Evolutionary conservation across 2,888 invertebrate genomes (phyloP).

Genomic region (Dioctria rufipes): DNA sequence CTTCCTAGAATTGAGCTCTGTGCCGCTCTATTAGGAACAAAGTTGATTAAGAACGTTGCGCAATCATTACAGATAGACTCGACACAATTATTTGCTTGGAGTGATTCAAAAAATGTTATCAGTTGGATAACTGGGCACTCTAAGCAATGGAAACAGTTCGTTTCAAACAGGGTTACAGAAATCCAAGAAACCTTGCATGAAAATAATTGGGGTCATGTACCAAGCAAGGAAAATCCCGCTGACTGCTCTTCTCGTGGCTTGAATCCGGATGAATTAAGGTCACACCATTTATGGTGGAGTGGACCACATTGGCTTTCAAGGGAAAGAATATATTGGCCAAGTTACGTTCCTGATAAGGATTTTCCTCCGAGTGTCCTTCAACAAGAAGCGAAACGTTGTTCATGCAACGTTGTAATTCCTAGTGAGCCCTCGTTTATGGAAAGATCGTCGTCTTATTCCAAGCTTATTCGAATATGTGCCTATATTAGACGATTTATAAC

Average conservation of each 20-base stretch:
- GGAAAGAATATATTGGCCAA: constrained; percentile 4
- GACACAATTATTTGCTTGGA: no score
- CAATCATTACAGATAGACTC: no score
- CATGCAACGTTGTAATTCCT: not conserved
- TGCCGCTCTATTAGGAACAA: no score
- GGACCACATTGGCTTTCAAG: constrained; percentile 7
- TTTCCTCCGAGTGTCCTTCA: not conserved
- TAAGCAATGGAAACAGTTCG: no score
- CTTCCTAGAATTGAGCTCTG: no score
- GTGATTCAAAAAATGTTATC: no score
- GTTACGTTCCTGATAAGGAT: not conserved
- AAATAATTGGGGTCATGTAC: no score
- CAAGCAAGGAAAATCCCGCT: no score
- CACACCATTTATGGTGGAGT: constrained; percentile 13
- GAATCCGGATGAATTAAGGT: not conserved
- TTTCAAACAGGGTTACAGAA: no score
- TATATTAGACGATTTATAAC: not conserved
- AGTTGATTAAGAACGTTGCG: no score
- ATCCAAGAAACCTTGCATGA: no score
- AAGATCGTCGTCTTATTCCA: not conserved
- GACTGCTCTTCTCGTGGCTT: not conserved
- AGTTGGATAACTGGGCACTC: no score
- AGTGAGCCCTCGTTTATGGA: not conserved
- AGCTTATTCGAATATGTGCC: constrained; percentile 12
- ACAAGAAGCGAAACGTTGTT: not conserved